Evolutionary conservation across 2,797 vertebrate genomes (phyloP).

Genomic region (Cygnus olor): DNA sequence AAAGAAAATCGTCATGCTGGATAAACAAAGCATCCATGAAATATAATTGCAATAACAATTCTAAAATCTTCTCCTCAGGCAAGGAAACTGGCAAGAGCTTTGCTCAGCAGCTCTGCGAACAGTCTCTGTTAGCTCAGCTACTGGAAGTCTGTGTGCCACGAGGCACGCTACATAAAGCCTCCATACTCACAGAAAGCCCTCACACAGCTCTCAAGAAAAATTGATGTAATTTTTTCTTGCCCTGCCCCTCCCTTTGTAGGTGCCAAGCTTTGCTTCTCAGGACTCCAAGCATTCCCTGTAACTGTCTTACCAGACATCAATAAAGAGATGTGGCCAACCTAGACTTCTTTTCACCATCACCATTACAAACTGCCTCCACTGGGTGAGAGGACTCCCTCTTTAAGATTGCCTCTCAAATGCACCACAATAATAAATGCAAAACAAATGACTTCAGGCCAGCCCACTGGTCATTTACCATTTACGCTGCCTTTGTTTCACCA

Average conservation of each 20-base stretch:
- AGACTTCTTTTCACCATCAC: too few species aligned
- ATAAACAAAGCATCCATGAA: neutral
- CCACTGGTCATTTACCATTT: neutral
- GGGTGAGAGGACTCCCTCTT: neutral
- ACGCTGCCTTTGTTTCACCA: neutral
- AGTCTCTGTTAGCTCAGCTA: neutral
- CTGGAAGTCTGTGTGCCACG: neutral
- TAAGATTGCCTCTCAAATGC: neutral
- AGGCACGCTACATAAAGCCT: too few species aligned
- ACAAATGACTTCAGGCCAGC: neutral
- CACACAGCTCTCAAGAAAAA: neutral
- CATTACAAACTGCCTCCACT: neutral
- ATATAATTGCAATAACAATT: neutral
- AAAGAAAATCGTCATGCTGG: neutral
- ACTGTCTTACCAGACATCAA: neutral
- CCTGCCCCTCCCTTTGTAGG: neutral
- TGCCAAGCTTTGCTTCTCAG: neutral
- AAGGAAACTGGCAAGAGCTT: neutral
- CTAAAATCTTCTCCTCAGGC: neutral
- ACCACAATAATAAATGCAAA: neutral
- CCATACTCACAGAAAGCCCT: neutral
- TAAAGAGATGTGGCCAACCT: too few species aligned
- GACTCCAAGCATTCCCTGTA: neutral
- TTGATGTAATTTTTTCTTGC: neutral
- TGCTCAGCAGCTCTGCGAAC: neutral